A percentile compares a stretch with the other conserved stretches of the same genome.
phyloP scores from a whole-genome alignment of 2,797 vertebrate genomes.

The Melanotaenia nigrans region DNA sequence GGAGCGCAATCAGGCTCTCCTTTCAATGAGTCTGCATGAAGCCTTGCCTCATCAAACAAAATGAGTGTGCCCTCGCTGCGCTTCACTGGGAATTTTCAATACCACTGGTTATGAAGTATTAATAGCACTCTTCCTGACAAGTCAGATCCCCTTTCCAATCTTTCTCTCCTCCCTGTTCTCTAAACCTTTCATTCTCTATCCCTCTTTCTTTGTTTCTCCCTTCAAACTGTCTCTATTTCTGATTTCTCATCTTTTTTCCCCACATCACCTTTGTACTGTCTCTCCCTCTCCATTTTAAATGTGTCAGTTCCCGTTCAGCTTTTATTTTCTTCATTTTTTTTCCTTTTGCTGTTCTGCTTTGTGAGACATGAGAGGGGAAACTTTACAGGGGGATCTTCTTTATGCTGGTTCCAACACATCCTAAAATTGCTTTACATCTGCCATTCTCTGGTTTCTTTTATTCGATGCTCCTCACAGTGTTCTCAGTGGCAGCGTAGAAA shows the following conservation, averaged over 20 bases:
- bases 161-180: conserved; percentile 36
- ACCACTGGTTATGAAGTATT: conserved; percentile 79
- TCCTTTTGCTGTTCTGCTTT: conserved; percentile 24
- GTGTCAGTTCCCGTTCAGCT: conserved; percentile 39
- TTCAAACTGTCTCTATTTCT: conserved; percentile 53
- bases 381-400: conserved; percentile 26
- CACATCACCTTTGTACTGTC: conserved; percentile 47
- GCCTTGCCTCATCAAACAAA: conserved; percentile 73
- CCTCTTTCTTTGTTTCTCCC: conserved; percentile 55
- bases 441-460: conserved; percentile 23
- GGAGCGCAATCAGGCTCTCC: conserved; percentile 65
- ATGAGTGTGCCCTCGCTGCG: conserved; percentile 53
- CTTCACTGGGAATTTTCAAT: conserved; percentile 78
- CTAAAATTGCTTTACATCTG: conserved; percentile 34
- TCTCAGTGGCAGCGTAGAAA: neutral
- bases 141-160: conserved; percentile 51
- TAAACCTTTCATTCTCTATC: conserved; percentile 43
- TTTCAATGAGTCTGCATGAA: conserved; percentile 57
- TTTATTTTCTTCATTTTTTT: conserved; percentile 23
- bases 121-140: conserved; percentile 73
- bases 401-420: conserved; percentile 15
- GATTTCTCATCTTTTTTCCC: conserved; percentile 35
- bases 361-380: conserved; percentile 50
- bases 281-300: conserved; percentile 52
- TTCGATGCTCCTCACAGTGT: neutral